Evolutionary conservation across 2,113 vertebrate species (phyloP).

Genomic region (Anser brachyrhynchus): DNA sequence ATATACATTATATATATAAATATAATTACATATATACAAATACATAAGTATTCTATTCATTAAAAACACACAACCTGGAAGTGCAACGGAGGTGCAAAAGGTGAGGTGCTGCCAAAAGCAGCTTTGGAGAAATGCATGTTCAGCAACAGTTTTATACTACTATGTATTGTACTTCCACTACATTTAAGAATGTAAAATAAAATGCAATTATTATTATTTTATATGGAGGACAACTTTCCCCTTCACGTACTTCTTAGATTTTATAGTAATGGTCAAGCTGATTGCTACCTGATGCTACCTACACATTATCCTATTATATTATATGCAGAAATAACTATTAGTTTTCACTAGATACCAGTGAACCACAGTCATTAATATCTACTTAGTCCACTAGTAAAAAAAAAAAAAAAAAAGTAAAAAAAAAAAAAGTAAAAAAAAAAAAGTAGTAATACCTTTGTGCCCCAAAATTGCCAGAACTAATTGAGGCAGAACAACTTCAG

Average conservation of each 20-base stretch:
- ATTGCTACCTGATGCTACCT: background rate
- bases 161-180: background rate
- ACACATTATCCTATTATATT: background rate
- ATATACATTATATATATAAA: background rate
- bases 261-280: background rate
- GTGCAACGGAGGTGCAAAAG: background rate
- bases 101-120: background rate
- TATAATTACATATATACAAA: background rate
- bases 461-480: background rate
- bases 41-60: background rate
- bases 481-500: background rate
- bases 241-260: background rate
- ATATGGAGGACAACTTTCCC: background rate
- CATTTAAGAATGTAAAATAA: background rate
- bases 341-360: background rate
- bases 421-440: rapidly evolving
- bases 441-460: background rate
- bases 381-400: background rate
- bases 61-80: background rate
- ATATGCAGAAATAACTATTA: background rate
- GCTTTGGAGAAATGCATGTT: background rate
- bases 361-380: background rate
- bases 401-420: background rate
- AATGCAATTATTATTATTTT: background rate
- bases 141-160: background rate